Conservation (phyloP, 2,113 vertebrate species). For the Aegithalos caudatus region DNA sequence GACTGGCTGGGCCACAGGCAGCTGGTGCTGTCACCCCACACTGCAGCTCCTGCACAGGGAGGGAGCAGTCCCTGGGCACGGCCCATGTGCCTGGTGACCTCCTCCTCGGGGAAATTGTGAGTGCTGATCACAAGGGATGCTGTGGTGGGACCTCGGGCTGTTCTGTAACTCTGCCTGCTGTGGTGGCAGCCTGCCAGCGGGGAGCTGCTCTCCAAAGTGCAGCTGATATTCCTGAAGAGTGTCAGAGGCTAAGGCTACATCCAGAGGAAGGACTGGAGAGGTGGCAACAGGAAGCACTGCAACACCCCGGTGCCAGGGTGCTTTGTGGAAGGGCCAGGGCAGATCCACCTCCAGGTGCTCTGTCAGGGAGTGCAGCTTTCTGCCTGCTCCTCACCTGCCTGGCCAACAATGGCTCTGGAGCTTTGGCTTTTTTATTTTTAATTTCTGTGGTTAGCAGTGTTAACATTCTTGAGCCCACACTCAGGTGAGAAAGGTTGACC, state of each 20-base stretch:
- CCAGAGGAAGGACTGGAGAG: neutral
- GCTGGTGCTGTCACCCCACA: fast-evolving
- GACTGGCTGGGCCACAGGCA: neutral
- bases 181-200: fast-evolving
- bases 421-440: neutral
- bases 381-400: neutral
- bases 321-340: neutral
- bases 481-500: neutral
- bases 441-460: neutral
- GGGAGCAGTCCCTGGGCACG: fast-evolving
- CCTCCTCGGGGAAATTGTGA: neutral
- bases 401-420: neutral
- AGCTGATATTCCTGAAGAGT: neutral
- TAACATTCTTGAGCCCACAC: neutral
- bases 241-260: neutral
- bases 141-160: neutral
- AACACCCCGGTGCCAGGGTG: neutral
- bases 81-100: neutral
- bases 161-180: neutral
- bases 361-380: neutral
- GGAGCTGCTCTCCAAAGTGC: neutral
- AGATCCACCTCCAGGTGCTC: neutral
- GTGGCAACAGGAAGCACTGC: neutral
- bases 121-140: neutral
- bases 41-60: neutral